These are phyloP conservation scores for Gyrodactylus bullatarudis DNA, from an alignment of 1,140 invertebrate genomes.

Conservation along the genomic window DNA sequence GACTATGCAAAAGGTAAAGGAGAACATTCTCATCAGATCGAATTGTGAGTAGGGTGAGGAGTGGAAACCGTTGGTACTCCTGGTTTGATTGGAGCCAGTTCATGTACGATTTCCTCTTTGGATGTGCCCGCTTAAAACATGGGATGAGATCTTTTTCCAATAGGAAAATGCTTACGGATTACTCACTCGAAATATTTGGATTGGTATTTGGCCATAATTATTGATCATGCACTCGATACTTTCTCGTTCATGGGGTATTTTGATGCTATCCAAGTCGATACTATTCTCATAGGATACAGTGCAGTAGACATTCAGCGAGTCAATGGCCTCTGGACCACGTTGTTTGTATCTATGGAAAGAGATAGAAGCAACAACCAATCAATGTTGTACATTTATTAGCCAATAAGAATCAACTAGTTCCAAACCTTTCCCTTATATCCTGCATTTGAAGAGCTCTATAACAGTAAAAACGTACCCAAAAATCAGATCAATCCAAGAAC, in stretches of 20 bases:
- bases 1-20: no score
- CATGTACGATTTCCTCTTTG: not conserved
- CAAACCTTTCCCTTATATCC: no score
- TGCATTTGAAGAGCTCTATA: not conserved
- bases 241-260: constrained; percentile 88
- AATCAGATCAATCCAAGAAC: constrained; percentile 96
- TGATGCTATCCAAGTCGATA: constrained; percentile 90
- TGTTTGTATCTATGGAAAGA: constrained; percentile 36
- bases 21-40: not conserved
- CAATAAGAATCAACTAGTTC: no score
- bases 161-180: no score
- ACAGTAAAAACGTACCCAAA: constrained; percentile 31
- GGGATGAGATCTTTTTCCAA: no score
- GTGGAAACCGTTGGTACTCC: not conserved
- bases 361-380: not conserved
- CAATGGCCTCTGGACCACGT: constrained; percentile 44
- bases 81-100: not conserved
- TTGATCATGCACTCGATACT: constrained; percentile 97
- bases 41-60: not conserved
- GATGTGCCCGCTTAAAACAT: not conserved
- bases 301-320: constrained; percentile 82
- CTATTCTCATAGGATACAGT: constrained; percentile 97
- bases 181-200: not conserved
- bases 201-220: constrained; percentile 95
- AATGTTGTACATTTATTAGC: no score